Base-by-base conservation (phyloP, 1,140 invertebrate species). In the Drosophila arizonae region DNA sequence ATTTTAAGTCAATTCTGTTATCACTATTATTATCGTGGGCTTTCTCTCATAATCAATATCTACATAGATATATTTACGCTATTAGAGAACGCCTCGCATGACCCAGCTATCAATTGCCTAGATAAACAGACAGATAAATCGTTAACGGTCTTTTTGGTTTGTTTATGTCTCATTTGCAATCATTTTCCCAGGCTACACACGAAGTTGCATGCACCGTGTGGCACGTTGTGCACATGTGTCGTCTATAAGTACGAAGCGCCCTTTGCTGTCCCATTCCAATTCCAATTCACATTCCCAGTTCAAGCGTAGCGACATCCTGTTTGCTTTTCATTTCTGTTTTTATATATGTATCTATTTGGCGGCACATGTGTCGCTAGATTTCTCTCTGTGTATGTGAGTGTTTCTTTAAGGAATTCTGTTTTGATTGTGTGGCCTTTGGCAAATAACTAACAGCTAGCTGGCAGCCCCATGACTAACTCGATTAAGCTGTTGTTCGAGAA, bases 271-370 rank as follows among this genome's bases (percentile, higher is more conserved):
- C 52, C 1, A 71, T 50, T 43, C 62, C n/a, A 17, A 63, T 28
- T 48, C n/a, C 36, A n/a, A 51, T 54, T 50, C 60, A 60, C 76
- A 74, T 66, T n/a, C 55, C 41, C 64, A 48, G 54, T 71, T 79
- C 70, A 72, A 77, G 74, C 82, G 62, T 74, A 61, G 77, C 84
- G 81, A 88, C 84, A 87, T 87, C 84, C 84, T 87, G 84, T 88
- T 88, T 87, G 84, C 60, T 74, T 73, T 76, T 76, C 58, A 36
- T 62, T 66, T 79, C 62, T 56, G 52, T 72, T 15, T 57, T 30
- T 30, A 6, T 73, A 60, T 70, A 24, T 55, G 50, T 64, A 43
- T 62, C 61, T 71, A 65, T 77, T 81, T 77, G 74, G 60, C 61
- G 52, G 43, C 68, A 71, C 84, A 82, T 87, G 61, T 77, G 46